These are phyloP conservation scores for Cecropterus lyciades DNA, from an alignment of 1,140 invertebrate genomes.

Conservation along the genomic window DNA sequence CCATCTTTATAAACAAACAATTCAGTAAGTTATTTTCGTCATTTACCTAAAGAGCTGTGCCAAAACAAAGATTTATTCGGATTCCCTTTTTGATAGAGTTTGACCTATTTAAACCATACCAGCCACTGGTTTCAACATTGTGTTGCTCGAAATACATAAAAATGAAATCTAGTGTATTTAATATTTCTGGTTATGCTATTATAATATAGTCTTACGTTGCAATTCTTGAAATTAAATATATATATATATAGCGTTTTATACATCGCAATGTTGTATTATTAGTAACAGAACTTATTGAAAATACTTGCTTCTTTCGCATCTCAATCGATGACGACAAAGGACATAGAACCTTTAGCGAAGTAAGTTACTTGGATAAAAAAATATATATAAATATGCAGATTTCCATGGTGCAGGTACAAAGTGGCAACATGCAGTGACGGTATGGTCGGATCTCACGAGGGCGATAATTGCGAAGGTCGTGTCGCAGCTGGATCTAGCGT, in stretches of 20 bases:
- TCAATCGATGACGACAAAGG: neutral
- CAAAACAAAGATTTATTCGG: conserved; percentile 3
- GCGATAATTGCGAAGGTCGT: conserved; percentile 77
- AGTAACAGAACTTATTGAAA: too few relatives aligned
- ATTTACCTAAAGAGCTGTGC: neutral
- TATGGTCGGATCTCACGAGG: conserved; percentile 58
- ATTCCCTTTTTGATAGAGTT: conserved; percentile 12
- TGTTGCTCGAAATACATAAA: conserved; percentile 1
- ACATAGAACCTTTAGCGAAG: too few relatives aligned
- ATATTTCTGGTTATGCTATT: too few relatives aligned
- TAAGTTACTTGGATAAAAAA: neutral
- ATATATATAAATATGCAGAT: too few relatives aligned
- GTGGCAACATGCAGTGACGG: conserved; percentile 35
- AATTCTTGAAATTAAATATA: too few relatives aligned
- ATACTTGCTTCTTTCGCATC: neutral
- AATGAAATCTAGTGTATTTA: too few relatives aligned
- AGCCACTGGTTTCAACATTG: neutral
- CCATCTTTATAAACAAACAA: neutral
- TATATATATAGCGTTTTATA: too few relatives aligned
- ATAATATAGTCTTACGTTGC: too few relatives aligned
- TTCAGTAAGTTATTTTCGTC: neutral
- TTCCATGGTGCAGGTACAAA: neutral
- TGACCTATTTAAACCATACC: conserved; percentile 16
- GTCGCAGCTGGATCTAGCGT: conserved; percentile 75
- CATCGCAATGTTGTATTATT: too few relatives aligned